Evolutionary conservation across 2,888 invertebrate genomes (phyloP).

Genomic region (Polyploca ridens): DNA sequence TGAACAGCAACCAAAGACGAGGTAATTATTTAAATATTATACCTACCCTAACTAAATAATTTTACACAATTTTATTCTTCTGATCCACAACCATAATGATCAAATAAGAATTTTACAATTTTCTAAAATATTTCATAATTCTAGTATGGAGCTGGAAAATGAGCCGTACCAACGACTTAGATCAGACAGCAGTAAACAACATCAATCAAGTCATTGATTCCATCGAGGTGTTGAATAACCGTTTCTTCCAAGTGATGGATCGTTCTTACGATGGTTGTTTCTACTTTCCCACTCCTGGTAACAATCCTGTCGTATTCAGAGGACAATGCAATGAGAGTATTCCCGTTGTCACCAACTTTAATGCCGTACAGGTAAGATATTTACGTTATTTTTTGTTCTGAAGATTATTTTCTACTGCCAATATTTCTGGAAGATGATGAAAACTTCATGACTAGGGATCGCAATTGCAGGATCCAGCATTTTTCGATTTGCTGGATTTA

Average conservation of each 20-base stretch:
- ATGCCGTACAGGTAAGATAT: conserved; percentile 31
- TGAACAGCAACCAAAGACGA: conserved; percentile 61
- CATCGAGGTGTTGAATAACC: conserved; percentile 44
- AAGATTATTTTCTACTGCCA: neutral
- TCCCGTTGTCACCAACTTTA: conserved; percentile 26
- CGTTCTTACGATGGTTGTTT: conserved; percentile 42
- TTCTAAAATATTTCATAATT: neutral
- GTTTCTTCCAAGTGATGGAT: conserved; percentile 43
- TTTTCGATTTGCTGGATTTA: no score
- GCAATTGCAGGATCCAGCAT: no score
- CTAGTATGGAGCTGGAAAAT: conserved; percentile 65
- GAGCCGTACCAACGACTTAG: conserved; percentile 46
- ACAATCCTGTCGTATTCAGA: conserved; percentile 27
- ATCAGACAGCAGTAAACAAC: conserved; percentile 29
- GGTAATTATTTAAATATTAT: conserved; percentile 47
- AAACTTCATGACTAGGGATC: no score
- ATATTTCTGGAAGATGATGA: no score
- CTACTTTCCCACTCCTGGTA: conserved; percentile 33
- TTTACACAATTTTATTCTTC: conserved; percentile 10
- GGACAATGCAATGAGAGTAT: conserved; percentile 30
- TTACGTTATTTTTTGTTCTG: neutral
- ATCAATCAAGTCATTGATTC: conserved; percentile 29
- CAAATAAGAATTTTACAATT: no score
- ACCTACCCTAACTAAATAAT: no score
- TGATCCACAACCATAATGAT: neutral